Base-by-base conservation (phyloP, 2,888 invertebrate genomes). In the Zelleria hepariella region DNA sequence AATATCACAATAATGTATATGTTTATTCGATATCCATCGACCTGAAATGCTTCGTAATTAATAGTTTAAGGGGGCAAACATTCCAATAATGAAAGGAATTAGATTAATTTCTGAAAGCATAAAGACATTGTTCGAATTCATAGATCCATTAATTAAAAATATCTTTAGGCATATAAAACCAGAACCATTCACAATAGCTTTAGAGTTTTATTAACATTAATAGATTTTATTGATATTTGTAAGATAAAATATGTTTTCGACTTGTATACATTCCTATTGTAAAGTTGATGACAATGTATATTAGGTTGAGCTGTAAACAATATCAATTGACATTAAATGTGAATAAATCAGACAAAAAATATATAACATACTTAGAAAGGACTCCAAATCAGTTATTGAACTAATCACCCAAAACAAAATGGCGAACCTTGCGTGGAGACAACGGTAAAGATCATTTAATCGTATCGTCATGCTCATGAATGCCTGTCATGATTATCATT, bases 221-320 rank as follows among this genome's bases (percentile, higher is more conserved):
- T 86, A 86, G 82, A 77, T 71, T 79, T 81, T 84, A 85, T 72
- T 74, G 71, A 76, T 80, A 80, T 47, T 58, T 86, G 79, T 86
- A 86, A 85, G 73, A 86, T 85, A 84, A 62, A 77, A 74, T 86
- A 86, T 87, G 86, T 88, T 88, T 87, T 88, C 84, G 87, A 86
- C 83, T 83, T 87, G 86, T 88, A 85, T 87, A 87, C 87, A 86
- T 82, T 82, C 75, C 75, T 80, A 82, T 75, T 85, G 81, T 86
- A 83, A 82, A 85, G 73, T 84, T 80, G 72, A 77, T 70, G 72
- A 77, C 78, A 77, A 57, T 86, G 82, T 86, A 82, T 74, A 81
- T 79, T 86, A 88, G 86, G 78, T 75, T 82, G 80, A 79, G 71
- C 72, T 86, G 79, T 86, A 85, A 42, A 82, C 68, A 70, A 75